Evolutionary conservation across 1,140 invertebrate genomes (phyloP).

Genomic region (Carposina sasakii): DNA sequence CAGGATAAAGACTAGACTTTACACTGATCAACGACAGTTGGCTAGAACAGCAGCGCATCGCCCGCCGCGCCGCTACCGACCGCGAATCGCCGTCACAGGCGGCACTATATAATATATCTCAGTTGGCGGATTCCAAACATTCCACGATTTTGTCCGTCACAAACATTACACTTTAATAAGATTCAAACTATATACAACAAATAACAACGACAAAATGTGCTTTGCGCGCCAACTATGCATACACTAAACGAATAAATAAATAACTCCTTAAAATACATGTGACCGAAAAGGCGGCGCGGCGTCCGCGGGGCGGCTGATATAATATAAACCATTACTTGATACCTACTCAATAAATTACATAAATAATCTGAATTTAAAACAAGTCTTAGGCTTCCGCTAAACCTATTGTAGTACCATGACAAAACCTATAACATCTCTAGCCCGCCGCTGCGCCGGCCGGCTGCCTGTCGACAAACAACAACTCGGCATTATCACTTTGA

Average conservation of each 20-base stretch:
- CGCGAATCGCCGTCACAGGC: slow-evolving; percentile 27
- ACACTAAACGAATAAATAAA: neutral
- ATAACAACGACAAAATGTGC: too few relatives aligned
- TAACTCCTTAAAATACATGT: slow-evolving; percentile 32
- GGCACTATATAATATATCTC: slow-evolving; percentile 20
- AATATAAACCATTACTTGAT: slow-evolving; percentile 50
- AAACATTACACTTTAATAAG: too few relatives aligned
- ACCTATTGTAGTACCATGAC: slow-evolving; percentile 47
- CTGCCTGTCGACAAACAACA: too few relatives aligned
- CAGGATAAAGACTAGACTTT: slow-evolving; percentile 73
- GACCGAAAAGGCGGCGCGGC: slow-evolving; percentile 18
- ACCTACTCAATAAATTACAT: slow-evolving; percentile 69
- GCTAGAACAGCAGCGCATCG: slow-evolving; percentile 63
- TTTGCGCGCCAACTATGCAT: slow-evolving; percentile 3
- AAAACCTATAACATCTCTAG: slow-evolving; percentile 32
- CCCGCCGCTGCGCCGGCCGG: slow-evolving; percentile 19
- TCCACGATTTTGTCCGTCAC: too few relatives aligned
- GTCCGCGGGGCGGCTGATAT: slow-evolving; percentile 11
- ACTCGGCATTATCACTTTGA: too few relatives aligned
- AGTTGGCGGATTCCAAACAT: slow-evolving; percentile 5
- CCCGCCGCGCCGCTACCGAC: slow-evolving; percentile 27
- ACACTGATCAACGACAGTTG: slow-evolving; percentile 70
- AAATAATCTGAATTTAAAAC: slow-evolving; percentile 71
- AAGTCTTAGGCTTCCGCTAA: slow-evolving; percentile 66
- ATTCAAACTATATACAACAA: too few relatives aligned